Base-by-base conservation (phyloP, 2,888 invertebrate species). In the Carterocephalus palaemon region DNA sequence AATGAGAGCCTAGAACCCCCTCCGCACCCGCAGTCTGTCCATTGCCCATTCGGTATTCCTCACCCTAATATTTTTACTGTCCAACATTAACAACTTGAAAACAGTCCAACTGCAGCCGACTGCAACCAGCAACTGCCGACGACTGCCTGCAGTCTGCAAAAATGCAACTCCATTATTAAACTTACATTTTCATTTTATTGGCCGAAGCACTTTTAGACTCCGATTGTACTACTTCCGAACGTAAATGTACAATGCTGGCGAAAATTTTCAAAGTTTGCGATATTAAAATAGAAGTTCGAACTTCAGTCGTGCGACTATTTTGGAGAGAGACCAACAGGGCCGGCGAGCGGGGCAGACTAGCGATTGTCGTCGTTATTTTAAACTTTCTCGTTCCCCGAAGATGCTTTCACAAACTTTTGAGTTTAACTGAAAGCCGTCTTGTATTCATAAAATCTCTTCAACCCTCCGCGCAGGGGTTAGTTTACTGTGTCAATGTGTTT, bases 141-240 rank as follows among this genome's bases (percentile, higher is more conserved):
- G n/a, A n/a, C n/a, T n/a, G n/a, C n/a, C n/a, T n/a, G n/a, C n/a
- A n/a, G n/a, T n/a, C 28, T n/a, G 10, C 6, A 12, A 15, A 33
- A 34, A 8, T 34, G 6, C 5, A 23, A 10, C 15, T 29, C 31
- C 23, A 24, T 32, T 41, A 17, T 32, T 9, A 33, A 33, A 33
- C 33, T 33, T 42, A 20, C 26, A 42, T 42, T 31, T 40, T 31
- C 20, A 26, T 41, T 41, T 41, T 33, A 42, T 42, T 42, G 33
- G 20, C 26, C 23, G 9, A 31, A 33, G 33, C n/a, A n/a, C n/a
- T n/a, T 34, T 8, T 6, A 42, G 34, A 19, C 33, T 42, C 4
- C 33, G 19, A 34, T 34, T 34, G 26, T 34, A 34, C 20, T 26
- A 26, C 26, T 19, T 42, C 10, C 15, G 10, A 8, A 42, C 8